A percentile compares a stretch with the other conserved stretches of the same genome.
Evolutionary conservation across 2,888 invertebrate species (phyloP).

Genomic region (Chironomus tentans): DNA sequence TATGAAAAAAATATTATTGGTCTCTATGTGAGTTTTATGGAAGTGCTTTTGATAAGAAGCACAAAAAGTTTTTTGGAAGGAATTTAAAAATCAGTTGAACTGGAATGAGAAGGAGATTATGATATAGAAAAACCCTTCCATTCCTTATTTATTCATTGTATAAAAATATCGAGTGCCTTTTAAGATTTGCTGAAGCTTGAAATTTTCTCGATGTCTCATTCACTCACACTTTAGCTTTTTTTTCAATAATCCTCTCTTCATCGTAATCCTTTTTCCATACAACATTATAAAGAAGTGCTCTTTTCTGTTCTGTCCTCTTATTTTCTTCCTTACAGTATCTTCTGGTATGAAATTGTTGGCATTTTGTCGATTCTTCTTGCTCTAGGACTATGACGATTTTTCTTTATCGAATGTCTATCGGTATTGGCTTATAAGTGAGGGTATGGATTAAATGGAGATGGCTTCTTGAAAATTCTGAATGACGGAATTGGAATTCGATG

Average conservation of each 20-base stretch:
- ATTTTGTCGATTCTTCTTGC: neutral
- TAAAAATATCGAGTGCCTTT: neutral
- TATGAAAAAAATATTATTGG: neutral
- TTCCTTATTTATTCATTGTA: neutral
- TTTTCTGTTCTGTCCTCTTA: neutral
- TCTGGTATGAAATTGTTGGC: neutral
- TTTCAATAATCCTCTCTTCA: neutral
- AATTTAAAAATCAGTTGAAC: neutral
- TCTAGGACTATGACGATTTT: neutral
- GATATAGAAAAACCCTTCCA: neutral
- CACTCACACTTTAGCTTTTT: neutral
- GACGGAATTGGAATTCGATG: too few species aligned
- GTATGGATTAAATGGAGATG: too few species aligned
- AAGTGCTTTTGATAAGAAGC: neutral
- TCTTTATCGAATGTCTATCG: too few species aligned
- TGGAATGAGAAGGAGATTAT: neutral
- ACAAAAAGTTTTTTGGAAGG: neutral
- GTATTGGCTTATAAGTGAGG: too few species aligned
- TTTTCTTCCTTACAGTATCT: neutral
- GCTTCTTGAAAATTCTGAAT: too few species aligned
- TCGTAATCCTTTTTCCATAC: conserved; percentile 23
- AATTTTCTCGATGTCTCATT: neutral
- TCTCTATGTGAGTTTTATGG: neutral
- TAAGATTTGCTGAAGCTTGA: neutral
- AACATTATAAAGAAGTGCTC: neutral